Conservation (phyloP, 30 jellyfish, hydroid and myxozoan species). For the Cassiopea andromeda region DNA sequence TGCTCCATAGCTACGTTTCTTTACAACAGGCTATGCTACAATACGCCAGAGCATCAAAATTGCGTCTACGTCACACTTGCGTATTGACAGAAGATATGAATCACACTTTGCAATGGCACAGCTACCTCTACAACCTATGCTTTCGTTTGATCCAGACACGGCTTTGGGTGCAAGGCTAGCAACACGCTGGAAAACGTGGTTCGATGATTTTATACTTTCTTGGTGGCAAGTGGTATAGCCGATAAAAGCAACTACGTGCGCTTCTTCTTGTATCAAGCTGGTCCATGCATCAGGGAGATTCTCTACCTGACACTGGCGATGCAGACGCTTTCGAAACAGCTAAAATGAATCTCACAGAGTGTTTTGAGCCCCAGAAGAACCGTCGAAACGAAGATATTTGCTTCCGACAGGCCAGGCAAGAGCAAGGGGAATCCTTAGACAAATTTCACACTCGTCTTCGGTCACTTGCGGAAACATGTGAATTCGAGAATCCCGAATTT, state of each 20-base stretch:
- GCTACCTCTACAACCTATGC: background rate
- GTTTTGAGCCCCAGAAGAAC: conserved; percentile 22
- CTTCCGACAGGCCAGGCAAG: conserved; percentile 16
- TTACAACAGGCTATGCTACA: no score
- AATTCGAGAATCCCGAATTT: background rate
- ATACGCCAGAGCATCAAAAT: no score
- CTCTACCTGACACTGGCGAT: conserved; percentile 21
- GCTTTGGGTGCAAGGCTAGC: conserved; percentile 20
- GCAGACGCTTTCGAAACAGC: conserved; percentile 5
- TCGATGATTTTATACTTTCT: conserved; percentile 7
- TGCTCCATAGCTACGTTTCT: no score
- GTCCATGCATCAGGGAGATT: conserved; percentile 33
- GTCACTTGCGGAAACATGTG: conserved; percentile 22
- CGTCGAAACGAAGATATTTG: conserved; percentile 20
- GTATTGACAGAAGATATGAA: no score
- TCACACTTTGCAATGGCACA: background rate
- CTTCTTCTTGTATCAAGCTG: conserved; percentile 23
- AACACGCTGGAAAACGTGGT: conserved; percentile 21
- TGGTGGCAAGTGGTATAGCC: conserved; percentile 13
- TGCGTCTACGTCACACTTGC: no score
- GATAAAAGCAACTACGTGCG: conserved; percentile 14
- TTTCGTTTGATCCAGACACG: background rate
- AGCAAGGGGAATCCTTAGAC: conserved; percentile 4
- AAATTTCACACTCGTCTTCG: conserved; percentile 17
- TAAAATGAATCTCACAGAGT: conserved; percentile 7